Percentiles rank a stretch among this genome's conserved stretches.
Evolutionary conservation across 2,797 vertebrate genomes (phyloP).

Genomic region (Pangasius mekongensis): DNA sequence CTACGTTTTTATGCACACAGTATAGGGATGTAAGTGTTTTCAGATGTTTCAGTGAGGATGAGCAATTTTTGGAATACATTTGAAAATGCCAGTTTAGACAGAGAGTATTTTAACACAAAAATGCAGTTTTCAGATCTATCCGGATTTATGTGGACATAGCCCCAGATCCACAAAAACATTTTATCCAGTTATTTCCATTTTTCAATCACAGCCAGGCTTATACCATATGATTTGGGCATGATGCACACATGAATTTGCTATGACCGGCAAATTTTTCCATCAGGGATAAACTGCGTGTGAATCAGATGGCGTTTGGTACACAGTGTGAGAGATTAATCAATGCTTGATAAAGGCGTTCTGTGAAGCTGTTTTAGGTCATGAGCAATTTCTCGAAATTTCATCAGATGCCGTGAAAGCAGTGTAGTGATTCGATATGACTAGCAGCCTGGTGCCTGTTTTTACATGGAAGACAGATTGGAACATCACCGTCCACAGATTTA

Average conservation of each 20-base stretch:
- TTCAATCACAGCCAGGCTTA: neutral
- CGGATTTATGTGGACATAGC: no score
- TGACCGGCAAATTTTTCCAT: neutral
- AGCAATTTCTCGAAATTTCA: neutral
- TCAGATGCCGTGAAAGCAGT: neutral
- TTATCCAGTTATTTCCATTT: neutral
- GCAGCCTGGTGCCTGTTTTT: slow-evolving; percentile 7
- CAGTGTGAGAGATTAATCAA: neutral
- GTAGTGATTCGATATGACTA: neutral
- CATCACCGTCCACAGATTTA: neutral
- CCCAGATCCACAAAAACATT: neutral
- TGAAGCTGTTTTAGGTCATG: neutral
- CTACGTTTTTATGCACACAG: no score
- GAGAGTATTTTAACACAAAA: no score
- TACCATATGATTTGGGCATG: no score
- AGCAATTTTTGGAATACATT: no score
- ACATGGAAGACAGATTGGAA: neutral
- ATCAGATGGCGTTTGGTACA: neutral
- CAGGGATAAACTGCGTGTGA: neutral
- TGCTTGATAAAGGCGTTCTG: neutral
- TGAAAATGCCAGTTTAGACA: no score
- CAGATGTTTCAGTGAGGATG: no score
- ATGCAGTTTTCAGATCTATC: no score
- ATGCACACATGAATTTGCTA: neutral
- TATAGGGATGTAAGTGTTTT: no score